These are phyloP conservation scores for Siniperca knerii DNA, from an alignment of 2,113 vertebrate genomes.

Conservation along the genomic window DNA sequence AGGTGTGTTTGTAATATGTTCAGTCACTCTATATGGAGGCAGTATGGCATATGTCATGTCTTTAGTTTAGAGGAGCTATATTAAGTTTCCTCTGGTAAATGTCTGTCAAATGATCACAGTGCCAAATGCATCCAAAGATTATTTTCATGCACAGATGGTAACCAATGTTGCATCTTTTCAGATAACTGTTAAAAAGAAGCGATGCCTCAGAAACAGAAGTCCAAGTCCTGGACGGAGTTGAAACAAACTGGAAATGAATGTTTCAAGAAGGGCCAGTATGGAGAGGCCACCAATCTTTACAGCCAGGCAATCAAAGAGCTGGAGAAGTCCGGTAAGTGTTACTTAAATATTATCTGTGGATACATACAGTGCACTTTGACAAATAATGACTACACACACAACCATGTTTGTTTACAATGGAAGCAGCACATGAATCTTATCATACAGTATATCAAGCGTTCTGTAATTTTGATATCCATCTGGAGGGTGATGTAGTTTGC, in stretches of 20 bases:
- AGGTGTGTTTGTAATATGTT: background rate
- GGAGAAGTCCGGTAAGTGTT: slow-evolving; percentile 83
- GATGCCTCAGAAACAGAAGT: slow-evolving; percentile 85
- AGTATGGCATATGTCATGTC: background rate
- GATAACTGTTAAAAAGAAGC: background rate
- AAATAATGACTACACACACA: background rate
- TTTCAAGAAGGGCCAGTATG: slow-evolving; percentile 92
- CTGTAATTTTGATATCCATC: background rate
- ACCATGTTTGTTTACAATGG: background rate
- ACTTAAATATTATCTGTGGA: background rate
- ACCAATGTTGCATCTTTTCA: slow-evolving; percentile 6
- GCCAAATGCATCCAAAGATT: background rate
- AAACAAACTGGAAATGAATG: slow-evolving; percentile 89
- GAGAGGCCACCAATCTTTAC: slow-evolving; percentile 88
- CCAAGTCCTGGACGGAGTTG: slow-evolving; percentile 81
- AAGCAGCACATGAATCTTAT: background rate
- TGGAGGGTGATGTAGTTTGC: background rate
- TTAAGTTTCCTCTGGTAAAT: background rate
- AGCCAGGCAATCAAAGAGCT: slow-evolving; percentile 86
- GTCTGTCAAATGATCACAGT: no score
- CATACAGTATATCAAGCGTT: background rate
- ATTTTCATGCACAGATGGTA: background rate
- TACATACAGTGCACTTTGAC: background rate
- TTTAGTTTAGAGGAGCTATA: background rate
- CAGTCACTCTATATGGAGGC: background rate